These are phyloP conservation scores for Bufo bufo DNA, from an alignment of 2,113 vertebrate genomes.

Conservation along the genomic window DNA sequence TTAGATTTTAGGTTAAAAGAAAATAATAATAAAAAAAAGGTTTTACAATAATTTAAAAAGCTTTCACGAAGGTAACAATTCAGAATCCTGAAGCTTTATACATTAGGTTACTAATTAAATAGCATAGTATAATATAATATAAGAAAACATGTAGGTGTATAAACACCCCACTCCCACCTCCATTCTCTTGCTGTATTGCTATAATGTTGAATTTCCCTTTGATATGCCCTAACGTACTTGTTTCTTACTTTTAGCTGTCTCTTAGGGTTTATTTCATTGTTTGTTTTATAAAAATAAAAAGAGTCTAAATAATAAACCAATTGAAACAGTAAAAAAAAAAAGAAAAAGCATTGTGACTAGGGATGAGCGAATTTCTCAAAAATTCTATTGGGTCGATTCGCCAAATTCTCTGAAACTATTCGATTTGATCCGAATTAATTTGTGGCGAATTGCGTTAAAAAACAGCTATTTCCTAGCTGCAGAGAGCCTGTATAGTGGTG, in stretches of 20 bases:
- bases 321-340: neutral
- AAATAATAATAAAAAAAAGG: neutral
- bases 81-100: conserved; percentile 4
- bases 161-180: neutral
- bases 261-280: neutral
- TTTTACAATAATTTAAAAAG: neutral
- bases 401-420: too few relatives aligned
- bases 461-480: too few relatives aligned
- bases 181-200: neutral
- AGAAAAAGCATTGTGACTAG: neutral
- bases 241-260: neutral
- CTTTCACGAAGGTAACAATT: neutral
- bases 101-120: neutral
- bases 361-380: too few relatives aligned
- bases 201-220: neutral
- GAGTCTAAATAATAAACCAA: neutral
- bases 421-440: too few relatives aligned
- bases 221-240: neutral
- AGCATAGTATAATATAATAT: conserved; percentile 5
- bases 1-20: neutral
- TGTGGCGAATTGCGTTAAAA: too few relatives aligned
- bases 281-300: neutral
- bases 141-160: conserved; percentile 11
- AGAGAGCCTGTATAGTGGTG: too few relatives aligned
- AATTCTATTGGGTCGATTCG: too few relatives aligned